Conservation (phyloP, 2,113 vertebrate genomes). For the Aspidoscelis tigris region DNA sequence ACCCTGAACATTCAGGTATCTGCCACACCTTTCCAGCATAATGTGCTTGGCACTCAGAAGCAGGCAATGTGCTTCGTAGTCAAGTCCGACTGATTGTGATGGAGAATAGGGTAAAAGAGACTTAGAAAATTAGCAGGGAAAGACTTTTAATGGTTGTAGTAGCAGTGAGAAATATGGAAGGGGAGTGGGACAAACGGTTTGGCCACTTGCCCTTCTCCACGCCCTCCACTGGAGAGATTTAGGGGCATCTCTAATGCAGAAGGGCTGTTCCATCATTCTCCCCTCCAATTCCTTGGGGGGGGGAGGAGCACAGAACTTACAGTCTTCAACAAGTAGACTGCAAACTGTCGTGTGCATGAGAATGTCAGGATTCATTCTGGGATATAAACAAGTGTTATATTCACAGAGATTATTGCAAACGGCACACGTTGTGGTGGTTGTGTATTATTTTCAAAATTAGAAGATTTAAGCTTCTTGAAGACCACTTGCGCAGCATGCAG, state of each 20-base stretch:
- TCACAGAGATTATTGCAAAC: neutral
- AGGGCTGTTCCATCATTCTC: neutral
- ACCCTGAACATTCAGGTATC: neutral
- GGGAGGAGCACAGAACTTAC: neutral
- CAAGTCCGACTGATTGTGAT: neutral
- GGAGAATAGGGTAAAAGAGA: neutral
- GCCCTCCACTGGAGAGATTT: neutral
- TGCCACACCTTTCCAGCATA: conserved; percentile 12
- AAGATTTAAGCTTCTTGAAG: too few species aligned
- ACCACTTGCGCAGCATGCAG: too few species aligned
- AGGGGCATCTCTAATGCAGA: neutral
- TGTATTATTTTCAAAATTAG: too few species aligned
- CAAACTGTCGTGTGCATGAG: neutral
- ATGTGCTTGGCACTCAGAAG: neutral
- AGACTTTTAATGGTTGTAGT: neutral
- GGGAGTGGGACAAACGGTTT: neutral
- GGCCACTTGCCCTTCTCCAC: neutral
- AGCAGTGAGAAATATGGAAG: neutral
- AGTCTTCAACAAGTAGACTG: neutral
- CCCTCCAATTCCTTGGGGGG: neutral
- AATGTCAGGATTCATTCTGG: neutral
- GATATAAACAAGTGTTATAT: neutral
- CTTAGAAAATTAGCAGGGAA: neutral
- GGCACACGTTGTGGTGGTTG: too few species aligned
- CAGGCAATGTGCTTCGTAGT: too few species aligned